Evolutionary conservation across 1,140 invertebrate species (phyloP), one percentile per base, ranked within the genome.

Genomic region (Neuroterus valhalla): DNA sequence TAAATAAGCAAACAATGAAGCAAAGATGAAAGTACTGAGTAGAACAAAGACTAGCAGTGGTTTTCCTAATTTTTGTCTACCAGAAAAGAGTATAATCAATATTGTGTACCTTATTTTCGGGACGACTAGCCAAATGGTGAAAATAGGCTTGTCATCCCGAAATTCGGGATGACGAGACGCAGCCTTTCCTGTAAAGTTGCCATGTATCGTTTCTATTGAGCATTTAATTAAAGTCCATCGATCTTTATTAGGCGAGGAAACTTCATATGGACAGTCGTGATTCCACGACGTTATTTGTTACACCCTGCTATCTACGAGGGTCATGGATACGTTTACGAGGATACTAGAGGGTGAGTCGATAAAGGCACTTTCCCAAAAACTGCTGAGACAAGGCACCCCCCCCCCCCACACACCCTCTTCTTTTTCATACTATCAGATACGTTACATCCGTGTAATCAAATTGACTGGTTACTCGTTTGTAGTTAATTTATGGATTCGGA

Each of bases 141-240:
- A n/a, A n/a, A n/a, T n/a, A n/a, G n/a, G n/a, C n/a, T n/a, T n/a
- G n/a, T n/a, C n/a, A n/a, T n/a, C n/a, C n/a, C n/a, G n/a, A n/a
- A n/a, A n/a, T n/a, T n/a, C n/a, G n/a, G n/a, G n/a, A n/a, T n/a
- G n/a, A n/a, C n/a, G n/a, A n/a, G n/a, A n/a, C n/a, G n/a, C n/a
- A n/a, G n/a, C 21, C 4, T 15, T 31, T 62, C 55, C 55, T 62
- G 21, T 38, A 62, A 62, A 62, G n/a, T 62, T 62, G 66, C 26
- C 73, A 15, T 48, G 70, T 46, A 73, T 21, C 80, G 66, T 79
- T 81, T 85, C 81, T 80, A 77, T 77, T 75, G 68, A 80, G 78
- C 82, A 80, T 85, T 88, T 88, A 85, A 88, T 88, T 87, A 88
- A 88, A 86, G 76, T 79, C 82, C 85, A 87, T 88, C 85, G 84